These are phyloP conservation scores for Dryobota labecula DNA, from an alignment of 2,888 invertebrate genomes.

Conservation along the genomic window DNA sequence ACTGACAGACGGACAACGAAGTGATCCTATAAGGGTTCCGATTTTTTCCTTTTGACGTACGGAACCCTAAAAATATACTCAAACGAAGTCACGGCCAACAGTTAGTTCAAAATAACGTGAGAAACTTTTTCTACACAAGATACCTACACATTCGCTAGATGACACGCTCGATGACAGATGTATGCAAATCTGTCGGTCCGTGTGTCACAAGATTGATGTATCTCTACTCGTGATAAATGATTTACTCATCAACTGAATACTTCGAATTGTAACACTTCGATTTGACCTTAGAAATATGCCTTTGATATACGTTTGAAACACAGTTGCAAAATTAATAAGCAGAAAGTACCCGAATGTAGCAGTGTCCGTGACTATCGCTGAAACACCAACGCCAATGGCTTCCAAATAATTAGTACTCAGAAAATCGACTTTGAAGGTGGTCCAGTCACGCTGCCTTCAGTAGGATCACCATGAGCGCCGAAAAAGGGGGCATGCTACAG, in stretches of 20 bases:
- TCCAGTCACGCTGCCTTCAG: too few species aligned
- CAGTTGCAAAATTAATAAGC: not conserved
- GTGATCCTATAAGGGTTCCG: too few species aligned
- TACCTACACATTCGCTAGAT: not conserved
- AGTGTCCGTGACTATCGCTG: too few species aligned
- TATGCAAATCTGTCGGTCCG: conserved; percentile 16
- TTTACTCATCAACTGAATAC: conserved; percentile 47
- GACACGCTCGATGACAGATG: conserved; percentile 45
- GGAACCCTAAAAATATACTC: not conserved
- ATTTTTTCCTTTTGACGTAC: too few species aligned
- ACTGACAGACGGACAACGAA: too few species aligned
- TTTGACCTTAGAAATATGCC: conserved; percentile 15
- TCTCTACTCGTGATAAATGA: conserved; percentile 48
- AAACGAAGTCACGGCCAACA: not conserved
- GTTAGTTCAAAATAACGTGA: not conserved
- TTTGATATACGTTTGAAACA: conserved; percentile 23
- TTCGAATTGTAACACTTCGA: conserved; percentile 30
- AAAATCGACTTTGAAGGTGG: too few species aligned
- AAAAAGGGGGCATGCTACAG: too few species aligned
- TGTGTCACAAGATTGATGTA: conserved; percentile 51
- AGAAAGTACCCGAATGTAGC: too few species aligned
- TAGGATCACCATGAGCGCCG: too few species aligned
- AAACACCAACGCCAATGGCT: too few species aligned
- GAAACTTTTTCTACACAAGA: too few species aligned
- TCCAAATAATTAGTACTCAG: too few species aligned